phyloP scores from a whole-genome alignment of 2,797 vertebrate genomes.

The Avahi laniger region DNA sequence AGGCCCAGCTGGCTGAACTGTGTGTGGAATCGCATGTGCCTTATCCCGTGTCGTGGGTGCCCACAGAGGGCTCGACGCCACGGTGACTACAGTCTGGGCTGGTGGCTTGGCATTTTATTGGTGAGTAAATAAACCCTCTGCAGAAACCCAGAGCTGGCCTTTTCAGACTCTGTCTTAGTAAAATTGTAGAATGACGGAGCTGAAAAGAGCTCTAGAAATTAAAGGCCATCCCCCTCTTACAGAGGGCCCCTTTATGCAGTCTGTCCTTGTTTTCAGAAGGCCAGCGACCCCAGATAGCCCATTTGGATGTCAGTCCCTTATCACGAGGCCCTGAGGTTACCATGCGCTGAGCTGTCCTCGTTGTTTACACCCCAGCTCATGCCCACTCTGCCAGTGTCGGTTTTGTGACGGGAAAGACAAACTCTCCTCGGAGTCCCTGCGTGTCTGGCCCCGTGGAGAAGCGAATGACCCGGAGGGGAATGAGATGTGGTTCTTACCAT shows the following conservation, averaged over 20 bases:
- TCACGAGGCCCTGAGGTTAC: accelerated
- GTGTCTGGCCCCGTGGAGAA: background rate
- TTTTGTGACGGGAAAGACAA: background rate
- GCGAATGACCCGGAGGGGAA: background rate
- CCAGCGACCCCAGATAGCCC: background rate
- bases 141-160: background rate
- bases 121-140: background rate
- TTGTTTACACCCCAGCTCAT: accelerated
- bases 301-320: accelerated
- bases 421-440: background rate
- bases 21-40: background rate
- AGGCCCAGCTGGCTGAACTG: background rate
- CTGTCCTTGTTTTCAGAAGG: background rate
- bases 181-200: background rate
- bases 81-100: background rate
- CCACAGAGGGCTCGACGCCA: background rate
- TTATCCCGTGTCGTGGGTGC: background rate
- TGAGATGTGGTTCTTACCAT: accelerated
- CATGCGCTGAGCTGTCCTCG: accelerated
- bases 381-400: background rate
- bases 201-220: background rate
- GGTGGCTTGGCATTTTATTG: background rate
- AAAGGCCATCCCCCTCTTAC: background rate
- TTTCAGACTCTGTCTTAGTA: background rate
- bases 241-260: accelerated